phyloP scores from a whole-genome alignment of 2,113 vertebrate species.

The Phoenicopterus ruber region DNA sequence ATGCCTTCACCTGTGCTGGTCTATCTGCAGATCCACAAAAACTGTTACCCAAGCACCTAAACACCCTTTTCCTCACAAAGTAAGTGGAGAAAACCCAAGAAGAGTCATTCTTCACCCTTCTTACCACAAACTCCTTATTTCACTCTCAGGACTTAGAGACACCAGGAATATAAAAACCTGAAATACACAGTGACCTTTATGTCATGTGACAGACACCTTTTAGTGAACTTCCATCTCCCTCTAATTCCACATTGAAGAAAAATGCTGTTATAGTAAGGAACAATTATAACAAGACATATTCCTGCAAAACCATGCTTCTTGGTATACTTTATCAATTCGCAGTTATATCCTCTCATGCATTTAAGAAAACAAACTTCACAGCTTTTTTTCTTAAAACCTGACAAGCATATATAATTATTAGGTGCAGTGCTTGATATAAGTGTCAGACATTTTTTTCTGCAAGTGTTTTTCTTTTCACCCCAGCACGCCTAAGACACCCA shows the following conservation, averaged over 20 bases:
- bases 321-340: neutral
- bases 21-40: neutral
- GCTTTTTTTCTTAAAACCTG: neutral
- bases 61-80: neutral
- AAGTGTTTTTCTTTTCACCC: neutral
- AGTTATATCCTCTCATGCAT: neutral
- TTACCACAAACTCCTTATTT: neutral
- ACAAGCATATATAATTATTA: neutral
- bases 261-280: neutral
- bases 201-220: neutral
- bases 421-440: neutral
- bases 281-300: neutral
- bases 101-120: neutral
- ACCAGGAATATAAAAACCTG: neutral
- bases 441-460: neutral
- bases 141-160: neutral
- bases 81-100: neutral
- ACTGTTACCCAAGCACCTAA: neutral
- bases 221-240: neutral
- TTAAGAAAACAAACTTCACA: neutral
- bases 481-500: neutral
- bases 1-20: neutral
- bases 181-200: neutral
- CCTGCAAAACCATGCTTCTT: neutral
- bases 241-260: neutral